Evolutionary conservation across 2,888 invertebrate genomes (phyloP).

Genomic region (Andrena trimmerana): DNA sequence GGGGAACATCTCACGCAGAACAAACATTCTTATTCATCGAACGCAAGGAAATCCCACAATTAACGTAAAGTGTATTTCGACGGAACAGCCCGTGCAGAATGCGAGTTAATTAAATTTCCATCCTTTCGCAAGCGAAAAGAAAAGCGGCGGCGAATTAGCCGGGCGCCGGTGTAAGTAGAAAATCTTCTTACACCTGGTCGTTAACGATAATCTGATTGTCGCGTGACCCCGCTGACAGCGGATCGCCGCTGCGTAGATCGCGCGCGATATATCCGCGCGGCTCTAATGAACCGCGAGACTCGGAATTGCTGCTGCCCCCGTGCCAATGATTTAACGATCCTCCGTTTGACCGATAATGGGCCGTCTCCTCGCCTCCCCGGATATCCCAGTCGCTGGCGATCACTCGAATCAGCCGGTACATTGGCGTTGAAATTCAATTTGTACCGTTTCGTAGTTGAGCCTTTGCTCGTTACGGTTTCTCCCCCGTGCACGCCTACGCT

Average conservation of each 20-base stretch:
- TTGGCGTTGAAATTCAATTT: conserved; percentile 78
- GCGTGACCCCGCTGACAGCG: conserved; percentile 8
- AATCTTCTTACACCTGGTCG: conserved; percentile 18
- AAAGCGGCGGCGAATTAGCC: neutral
- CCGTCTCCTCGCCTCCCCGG: conserved; percentile 32
- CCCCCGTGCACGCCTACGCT: conserved; percentile 24
- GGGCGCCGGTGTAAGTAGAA: conserved; percentile 1
- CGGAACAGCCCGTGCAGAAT: neutral
- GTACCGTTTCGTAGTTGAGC: conserved; percentile 70
- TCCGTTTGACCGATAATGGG: conserved; percentile 66
- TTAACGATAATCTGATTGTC: conserved; percentile 50
- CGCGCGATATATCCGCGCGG: conserved; percentile 45
- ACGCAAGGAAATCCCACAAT: neutral
- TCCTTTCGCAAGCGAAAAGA: neutral
- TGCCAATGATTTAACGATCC: conserved; percentile 73
- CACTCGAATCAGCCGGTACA: conserved; percentile 74
- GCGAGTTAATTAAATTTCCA: neutral
- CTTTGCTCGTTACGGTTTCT: conserved; percentile 71
- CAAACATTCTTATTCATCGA: neutral
- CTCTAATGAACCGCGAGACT: conserved; percentile 68
- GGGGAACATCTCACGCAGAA: neutral
- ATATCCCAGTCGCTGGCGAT: conserved; percentile 55
- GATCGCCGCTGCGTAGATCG: neutral
- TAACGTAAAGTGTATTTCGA: neutral
- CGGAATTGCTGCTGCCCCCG: conserved; percentile 60